These are phyloP conservation scores for Sycophaga agraensis DNA, from an alignment of 1,140 invertebrate genomes.

Conservation along the genomic window DNA sequence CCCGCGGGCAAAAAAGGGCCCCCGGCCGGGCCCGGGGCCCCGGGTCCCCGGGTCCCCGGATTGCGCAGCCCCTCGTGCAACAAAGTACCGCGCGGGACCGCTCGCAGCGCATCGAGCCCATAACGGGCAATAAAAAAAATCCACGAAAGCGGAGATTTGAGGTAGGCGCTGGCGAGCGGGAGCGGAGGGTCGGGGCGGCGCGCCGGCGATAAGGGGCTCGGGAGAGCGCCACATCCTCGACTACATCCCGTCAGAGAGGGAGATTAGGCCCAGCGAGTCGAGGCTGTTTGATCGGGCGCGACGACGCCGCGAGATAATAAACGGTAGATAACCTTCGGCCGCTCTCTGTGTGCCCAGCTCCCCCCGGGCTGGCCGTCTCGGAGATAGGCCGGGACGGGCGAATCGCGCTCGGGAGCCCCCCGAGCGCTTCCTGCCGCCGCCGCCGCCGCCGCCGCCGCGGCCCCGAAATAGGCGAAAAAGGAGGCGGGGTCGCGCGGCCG, in stretches of 20 bases:
- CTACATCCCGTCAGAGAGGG: not conserved
- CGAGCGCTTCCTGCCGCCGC: not conserved
- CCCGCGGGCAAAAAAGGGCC: too few species aligned
- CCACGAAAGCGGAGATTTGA: not conserved
- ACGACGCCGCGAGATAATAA: not conserved
- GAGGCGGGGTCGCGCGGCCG: not conserved
- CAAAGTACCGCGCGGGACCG: too few species aligned
- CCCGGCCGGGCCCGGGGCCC: too few species aligned
- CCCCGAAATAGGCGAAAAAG: not conserved
- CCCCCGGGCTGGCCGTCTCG: not conserved
- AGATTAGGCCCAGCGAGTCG: not conserved
- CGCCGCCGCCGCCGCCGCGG: not conserved
- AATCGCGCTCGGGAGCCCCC: not conserved
- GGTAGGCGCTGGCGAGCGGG: too few species aligned
- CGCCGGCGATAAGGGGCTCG: not conserved
- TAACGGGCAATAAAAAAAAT: too few species aligned
- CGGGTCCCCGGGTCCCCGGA: too few species aligned
- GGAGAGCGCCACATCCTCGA: too few species aligned
- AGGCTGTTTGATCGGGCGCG: too few species aligned
- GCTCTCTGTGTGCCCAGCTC: not conserved
- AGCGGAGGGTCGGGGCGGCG: not conserved
- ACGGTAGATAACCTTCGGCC: conserved; percentile 3
- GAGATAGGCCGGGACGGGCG: too few species aligned
- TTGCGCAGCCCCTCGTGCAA: too few species aligned
- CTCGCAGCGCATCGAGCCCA: too few species aligned